These are phyloP conservation scores for Brenthis daphne DNA, from an alignment of 2,888 invertebrate genomes.

Conservation along the genomic window DNA sequence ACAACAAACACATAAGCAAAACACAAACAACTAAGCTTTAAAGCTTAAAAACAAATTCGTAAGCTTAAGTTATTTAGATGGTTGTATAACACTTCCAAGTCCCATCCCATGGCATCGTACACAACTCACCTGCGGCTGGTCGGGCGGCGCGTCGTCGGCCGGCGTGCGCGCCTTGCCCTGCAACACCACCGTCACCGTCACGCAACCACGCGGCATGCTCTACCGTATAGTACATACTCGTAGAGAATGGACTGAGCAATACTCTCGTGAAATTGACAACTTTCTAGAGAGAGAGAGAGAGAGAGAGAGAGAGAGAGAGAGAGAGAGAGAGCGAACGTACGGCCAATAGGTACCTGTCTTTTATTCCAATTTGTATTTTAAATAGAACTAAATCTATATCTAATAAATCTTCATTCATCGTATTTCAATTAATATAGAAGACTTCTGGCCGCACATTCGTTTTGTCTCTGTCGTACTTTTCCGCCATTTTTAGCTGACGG, in stretches of 20 bases:
- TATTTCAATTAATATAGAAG: neutral
- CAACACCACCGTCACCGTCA: slow-evolving; percentile 71
- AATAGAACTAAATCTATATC: too few relatives aligned
- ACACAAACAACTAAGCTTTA: too few relatives aligned
- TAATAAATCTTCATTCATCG: neutral
- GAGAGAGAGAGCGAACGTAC: too few relatives aligned
- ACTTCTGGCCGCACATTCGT: neutral
- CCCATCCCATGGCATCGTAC: neutral
- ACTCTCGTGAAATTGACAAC: neutral
- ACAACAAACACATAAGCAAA: too few relatives aligned
- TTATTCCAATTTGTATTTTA: too few relatives aligned
- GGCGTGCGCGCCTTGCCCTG: slow-evolving; percentile 76
- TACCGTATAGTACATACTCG: neutral
- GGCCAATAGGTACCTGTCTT: too few relatives aligned
- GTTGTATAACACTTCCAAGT: neutral
- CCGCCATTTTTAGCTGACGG: too few relatives aligned
- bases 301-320: too few relatives aligned
- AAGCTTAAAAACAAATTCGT: neutral
- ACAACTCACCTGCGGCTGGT: slow-evolving; percentile 52
- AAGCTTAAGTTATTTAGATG: neutral
- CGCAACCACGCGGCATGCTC: slow-evolving; percentile 42
- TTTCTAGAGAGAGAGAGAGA: too few relatives aligned
- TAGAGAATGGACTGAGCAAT: too few relatives aligned
- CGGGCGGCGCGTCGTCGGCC: slow-evolving; percentile 62
- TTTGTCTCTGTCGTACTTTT: too few relatives aligned